Evolutionary conservation across 2,797 vertebrate genomes (phyloP), one percentile per base, ranked within the genome.

Genomic region (Simalia tracyae): DNA sequence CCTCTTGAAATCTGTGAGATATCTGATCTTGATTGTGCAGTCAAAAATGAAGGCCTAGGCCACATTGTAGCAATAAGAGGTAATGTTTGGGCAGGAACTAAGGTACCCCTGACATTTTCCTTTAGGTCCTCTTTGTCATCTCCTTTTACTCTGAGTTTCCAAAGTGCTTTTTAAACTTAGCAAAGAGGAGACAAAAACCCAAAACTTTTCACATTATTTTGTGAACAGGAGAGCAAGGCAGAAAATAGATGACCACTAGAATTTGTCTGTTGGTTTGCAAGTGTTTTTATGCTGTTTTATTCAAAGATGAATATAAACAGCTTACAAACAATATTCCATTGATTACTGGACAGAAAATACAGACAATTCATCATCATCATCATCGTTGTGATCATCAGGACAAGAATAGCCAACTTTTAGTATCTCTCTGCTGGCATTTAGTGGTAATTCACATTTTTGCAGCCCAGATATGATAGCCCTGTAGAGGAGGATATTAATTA

Each of bases 191-290:
- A 91, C 24, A 92, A 92, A 61, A 86, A 14, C 12, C 15, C 15
- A 72, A 36, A 72, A 17, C 31, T 36, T 36, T 36, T 36, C 31
- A 72, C 31, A 72, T 72, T 72, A 36, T 19, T 72, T 72, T 72
- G n/a, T 72, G 54, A 86, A 61, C 57, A 61, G 10, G 19, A 60
- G 31, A 59, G 31, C 17, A 36, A 36, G 57, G 31, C 3, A 87
- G 95, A 94, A 90, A 94, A 91, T 50, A 64, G 54, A 86, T 5
- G 54, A 17, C 72, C 0, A 66, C 54, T 36, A 72, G 68, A 72
- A 72, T 72, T n/a, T 72, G 7, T 36, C 2, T 36, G 36, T 36
- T 36, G 36, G 36, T 36, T 36, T 36, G 36, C 36, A 36, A 36
- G 36, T 36, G 36, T 36, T 66, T 66, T 36, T 72, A 72, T 3